Percentiles rank a stretch among this genome's conserved stretches.
Evolutionary conservation across 2,888 invertebrate genomes (phyloP).

Genomic region (Agriotes lineatus): DNA sequence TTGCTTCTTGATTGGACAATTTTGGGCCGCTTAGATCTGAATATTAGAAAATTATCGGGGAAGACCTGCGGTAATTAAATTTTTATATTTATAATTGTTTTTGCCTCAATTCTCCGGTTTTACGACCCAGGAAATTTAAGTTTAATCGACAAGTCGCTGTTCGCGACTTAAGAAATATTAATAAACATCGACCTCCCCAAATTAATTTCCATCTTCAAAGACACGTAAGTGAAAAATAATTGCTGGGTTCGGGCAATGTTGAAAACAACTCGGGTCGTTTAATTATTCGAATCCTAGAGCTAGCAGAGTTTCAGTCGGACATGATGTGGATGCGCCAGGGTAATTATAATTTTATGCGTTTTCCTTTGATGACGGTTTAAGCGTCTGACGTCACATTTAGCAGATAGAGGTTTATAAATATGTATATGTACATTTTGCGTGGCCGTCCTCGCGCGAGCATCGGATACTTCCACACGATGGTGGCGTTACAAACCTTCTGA

Average conservation of each 20-base stretch:
- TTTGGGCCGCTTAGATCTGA: no score
- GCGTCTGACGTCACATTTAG: constrained; percentile 30
- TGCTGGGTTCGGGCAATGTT: not conserved
- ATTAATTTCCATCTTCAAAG: not conserved
- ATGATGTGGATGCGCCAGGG: constrained; percentile 14
- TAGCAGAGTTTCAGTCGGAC: not conserved
- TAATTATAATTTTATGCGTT: constrained; percentile 37
- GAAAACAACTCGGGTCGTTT: constrained; percentile 9
- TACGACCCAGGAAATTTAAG: no score
- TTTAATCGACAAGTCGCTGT: no score
- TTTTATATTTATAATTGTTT: no score
- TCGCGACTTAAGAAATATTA: no score
- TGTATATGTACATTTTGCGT: constrained; percentile 19
- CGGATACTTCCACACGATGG: not conserved
- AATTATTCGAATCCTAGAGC: constrained; percentile 12
- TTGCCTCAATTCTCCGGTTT: no score
- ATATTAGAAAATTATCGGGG: no score
- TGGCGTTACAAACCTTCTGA: not conserved
- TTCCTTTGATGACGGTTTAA: constrained; percentile 33
- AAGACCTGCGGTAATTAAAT: no score
- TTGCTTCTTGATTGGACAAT: no score
- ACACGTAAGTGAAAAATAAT: not conserved
- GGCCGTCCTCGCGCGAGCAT: not conserved
- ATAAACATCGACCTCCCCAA: no score
- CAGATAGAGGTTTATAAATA: constrained; percentile 35